Evolutionary conservation across 2,888 invertebrate genomes (phyloP), one percentile per base, ranked within the genome.

Genomic region (Cephus nigrinus): DNA sequence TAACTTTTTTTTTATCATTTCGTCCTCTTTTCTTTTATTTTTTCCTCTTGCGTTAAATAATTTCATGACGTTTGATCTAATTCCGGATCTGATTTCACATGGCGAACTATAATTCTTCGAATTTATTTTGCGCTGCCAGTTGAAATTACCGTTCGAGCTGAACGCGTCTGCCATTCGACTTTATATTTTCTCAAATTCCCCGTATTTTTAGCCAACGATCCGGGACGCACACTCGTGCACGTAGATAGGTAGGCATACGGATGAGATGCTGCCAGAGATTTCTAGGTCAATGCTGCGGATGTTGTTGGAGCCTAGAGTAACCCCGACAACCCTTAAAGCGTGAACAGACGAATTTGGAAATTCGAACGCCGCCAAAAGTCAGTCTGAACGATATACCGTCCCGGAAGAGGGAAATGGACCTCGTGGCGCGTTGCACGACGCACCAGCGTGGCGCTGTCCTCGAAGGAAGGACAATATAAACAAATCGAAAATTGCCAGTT

Each of bases 261-360:
- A 55, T 23, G 55, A 23, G 55, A 55, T 55, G 23, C 55, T 55
- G 55, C 55, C 55, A 55, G 55, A 55, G 23, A 80, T 84, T 86
- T 85, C 86, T 86, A 84, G 86, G 86, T 86, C 86, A 86, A 84
- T 83, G 85, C 81, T 82, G 85, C 81, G 78, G 77, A 77, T 74
- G 81, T 81, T 75, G 69, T 74, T 73, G 78, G 73, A 77, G 23
- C 55, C 23, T 3, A 2, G 1, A 55, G 23, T 1, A 9, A 55
- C 55, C 55, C 55, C 9, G 3, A 23, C 23, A 3, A 23, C 55
- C 55, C 55, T 55, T 9, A 23, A 55, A 23, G 23, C 1, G 55
- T 9, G 55, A 55, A 23, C 23, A 2, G 55, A 23, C 9, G 5
- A 55, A 9, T 55, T 23, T 55, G 9, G 55, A 55, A 55, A 9